Conservation (phyloP, 1,140 invertebrate species). For the Ostrea denselamellosa region DNA sequence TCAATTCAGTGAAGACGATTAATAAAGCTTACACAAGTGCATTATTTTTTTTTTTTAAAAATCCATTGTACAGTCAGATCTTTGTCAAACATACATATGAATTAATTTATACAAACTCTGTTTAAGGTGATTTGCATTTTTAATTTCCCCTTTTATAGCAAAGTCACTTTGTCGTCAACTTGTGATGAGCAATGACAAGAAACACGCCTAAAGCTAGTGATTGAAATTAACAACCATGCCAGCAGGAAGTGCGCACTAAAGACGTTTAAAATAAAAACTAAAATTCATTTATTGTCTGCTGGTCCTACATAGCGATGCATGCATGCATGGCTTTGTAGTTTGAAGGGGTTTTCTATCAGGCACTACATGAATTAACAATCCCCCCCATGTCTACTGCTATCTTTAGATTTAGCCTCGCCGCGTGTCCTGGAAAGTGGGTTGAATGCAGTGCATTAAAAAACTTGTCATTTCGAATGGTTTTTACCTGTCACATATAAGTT, state of each 20-base stretch:
- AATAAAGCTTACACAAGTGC: background rate
- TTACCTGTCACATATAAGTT: background rate
- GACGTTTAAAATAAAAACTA: background rate
- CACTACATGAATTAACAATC: constrained; percentile 1
- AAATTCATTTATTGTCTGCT: background rate
- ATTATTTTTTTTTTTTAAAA: no score
- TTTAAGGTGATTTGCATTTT: background rate
- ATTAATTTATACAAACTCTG: constrained; percentile 1
- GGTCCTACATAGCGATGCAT: background rate
- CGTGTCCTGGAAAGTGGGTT: background rate
- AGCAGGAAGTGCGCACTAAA: constrained; percentile 8
- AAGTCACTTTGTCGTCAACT: background rate
- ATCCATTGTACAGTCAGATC: background rate
- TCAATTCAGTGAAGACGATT: constrained; percentile 1
- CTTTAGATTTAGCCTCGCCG: background rate
- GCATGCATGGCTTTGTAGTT: constrained; percentile 10
- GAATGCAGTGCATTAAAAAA: background rate
- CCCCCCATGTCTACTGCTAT: background rate
- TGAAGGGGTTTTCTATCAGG: background rate
- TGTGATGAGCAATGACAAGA: background rate
- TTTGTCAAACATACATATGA: background rate
- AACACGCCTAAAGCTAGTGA: background rate
- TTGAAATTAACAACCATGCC: constrained; percentile 16
- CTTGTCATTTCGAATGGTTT: background rate
- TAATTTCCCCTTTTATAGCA: background rate